Percentiles rank a stretch among this genome's conserved stretches.
Evolutionary conservation across 2,888 invertebrate genomes (phyloP).

Genomic region (Lycia hirtaria): DNA sequence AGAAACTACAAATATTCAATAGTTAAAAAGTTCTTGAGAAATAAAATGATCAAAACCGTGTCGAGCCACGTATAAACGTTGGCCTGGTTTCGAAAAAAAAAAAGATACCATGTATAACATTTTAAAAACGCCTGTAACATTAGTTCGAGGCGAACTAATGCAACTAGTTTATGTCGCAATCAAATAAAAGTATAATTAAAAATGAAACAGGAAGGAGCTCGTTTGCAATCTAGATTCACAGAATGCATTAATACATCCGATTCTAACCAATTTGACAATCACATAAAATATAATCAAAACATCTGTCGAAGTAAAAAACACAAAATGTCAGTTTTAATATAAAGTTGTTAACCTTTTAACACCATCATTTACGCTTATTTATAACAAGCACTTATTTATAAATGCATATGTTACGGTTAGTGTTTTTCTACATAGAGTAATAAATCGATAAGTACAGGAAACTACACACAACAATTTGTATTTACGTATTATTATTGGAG

Average conservation of each 20-base stretch:
- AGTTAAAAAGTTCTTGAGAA: too few species aligned
- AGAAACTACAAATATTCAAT: too few species aligned
- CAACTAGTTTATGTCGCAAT: not conserved
- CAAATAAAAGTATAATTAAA: not conserved
- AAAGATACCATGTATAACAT: too few species aligned
- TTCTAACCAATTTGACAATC: not conserved
- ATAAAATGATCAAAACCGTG: too few species aligned
- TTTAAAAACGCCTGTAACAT: too few species aligned
- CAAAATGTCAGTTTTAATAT: conserved; percentile 20
- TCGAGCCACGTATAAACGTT: too few species aligned
- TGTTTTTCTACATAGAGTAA: not conserved
- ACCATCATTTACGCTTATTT: conserved; percentile 33
- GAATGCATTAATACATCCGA: not conserved
- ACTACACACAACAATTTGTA: not conserved
- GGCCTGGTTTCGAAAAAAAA: too few species aligned
- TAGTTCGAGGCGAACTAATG: too few species aligned
- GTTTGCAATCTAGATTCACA: not conserved
- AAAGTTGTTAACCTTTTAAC: conserved; percentile 44
- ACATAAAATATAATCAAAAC: conserved; percentile 4
- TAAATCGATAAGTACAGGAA: too few species aligned
- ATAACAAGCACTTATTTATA: conserved; percentile 2
- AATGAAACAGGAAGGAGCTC: not conserved
- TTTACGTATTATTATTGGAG: too few species aligned
- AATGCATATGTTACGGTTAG: conserved; percentile 7
- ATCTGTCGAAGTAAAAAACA: conserved; percentile 10